Evolutionary conservation across 2,113 vertebrate species (phyloP).

Genomic region (Ceyx cyanopectus): DNA sequence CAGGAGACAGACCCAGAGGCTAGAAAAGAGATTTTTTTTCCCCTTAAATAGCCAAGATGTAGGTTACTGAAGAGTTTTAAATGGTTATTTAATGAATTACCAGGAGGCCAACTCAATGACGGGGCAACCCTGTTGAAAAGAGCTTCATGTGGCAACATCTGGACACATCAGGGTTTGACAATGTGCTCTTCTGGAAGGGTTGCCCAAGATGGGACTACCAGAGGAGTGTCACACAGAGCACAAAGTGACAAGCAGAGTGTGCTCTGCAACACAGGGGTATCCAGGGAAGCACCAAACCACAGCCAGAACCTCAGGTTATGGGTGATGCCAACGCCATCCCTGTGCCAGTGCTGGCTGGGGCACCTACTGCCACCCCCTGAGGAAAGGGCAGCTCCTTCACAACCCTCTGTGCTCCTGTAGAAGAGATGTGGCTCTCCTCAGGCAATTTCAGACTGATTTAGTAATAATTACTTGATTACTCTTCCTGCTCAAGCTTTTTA

Average conservation of each 20-base stretch:
- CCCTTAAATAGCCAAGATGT: background rate
- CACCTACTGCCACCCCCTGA: background rate
- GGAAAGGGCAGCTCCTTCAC: background rate
- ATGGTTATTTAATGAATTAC: background rate
- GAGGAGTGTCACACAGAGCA: background rate
- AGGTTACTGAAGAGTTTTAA: background rate
- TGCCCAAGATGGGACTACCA: background rate
- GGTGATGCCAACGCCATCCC: background rate
- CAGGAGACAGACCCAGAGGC: background rate
- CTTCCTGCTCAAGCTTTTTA: fast-evolving
- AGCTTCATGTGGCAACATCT: background rate
- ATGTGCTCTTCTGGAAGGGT: background rate
- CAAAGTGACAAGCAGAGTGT: background rate
- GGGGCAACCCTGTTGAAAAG: background rate
- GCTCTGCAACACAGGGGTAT: background rate
- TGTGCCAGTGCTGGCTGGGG: background rate
- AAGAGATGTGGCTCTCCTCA: fast-evolving
- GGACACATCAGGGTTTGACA: background rate
- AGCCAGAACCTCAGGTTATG: fast-evolving
- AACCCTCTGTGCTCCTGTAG: fast-evolving
- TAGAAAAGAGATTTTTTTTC: fast-evolving
- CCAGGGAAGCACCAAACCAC: background rate
- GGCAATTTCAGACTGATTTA: fast-evolving
- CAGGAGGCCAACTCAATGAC: background rate
- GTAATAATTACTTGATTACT: fast-evolving